These are phyloP conservation scores for Drosophila seguyi DNA, from an alignment of 1,140 invertebrate species.

Conservation along the genomic window DNA sequence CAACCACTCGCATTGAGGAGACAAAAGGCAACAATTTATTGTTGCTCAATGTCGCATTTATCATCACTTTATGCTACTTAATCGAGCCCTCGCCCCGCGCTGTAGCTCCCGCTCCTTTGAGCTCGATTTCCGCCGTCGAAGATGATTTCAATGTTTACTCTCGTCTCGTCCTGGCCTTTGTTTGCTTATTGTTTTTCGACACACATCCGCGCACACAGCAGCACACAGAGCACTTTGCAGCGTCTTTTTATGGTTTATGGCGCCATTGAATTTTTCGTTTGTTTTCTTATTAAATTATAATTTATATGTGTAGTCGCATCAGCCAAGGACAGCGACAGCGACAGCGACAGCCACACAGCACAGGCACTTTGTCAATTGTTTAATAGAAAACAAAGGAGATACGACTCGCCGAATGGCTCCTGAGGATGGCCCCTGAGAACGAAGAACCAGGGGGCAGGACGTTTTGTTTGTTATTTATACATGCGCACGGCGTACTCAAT, in stretches of 20 bases:
- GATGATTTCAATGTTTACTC: slow-evolving; percentile 78
- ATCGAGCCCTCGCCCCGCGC: slow-evolving; percentile 57
- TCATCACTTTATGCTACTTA: slow-evolving; percentile 84
- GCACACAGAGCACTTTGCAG: slow-evolving; percentile 71
- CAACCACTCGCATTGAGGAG: slow-evolving; percentile 26
- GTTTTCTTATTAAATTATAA: slow-evolving; percentile 84
- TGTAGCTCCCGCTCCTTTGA: slow-evolving; percentile 31
- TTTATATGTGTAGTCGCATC: slow-evolving; percentile 76
- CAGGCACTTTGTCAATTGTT: slow-evolving; percentile 72
- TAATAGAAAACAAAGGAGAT: slow-evolving; percentile 68
- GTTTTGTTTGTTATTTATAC: slow-evolving; percentile 69
- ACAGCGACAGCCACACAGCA: slow-evolving; percentile 18
- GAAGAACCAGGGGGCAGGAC: slow-evolving; percentile 5
- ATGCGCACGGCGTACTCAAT: slow-evolving; percentile 57
- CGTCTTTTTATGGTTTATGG: slow-evolving; percentile 81
- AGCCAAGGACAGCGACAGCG: slow-evolving; percentile 32
- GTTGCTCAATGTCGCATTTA: slow-evolving; percentile 84
- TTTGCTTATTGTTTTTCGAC: slow-evolving; percentile 76
- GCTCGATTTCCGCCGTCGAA: slow-evolving; percentile 57
- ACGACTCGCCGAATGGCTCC: slow-evolving; percentile 16
- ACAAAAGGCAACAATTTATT: slow-evolving; percentile 74
- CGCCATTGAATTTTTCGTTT: slow-evolving; percentile 82
- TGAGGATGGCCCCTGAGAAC: background rate
- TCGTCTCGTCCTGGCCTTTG: slow-evolving; percentile 40
- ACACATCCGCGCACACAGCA: slow-evolving; percentile 42